Evolutionary conservation across 2,888 invertebrate genomes (phyloP), one percentile per base, ranked within the genome.

Genomic region (Drepana falcataria): DNA sequence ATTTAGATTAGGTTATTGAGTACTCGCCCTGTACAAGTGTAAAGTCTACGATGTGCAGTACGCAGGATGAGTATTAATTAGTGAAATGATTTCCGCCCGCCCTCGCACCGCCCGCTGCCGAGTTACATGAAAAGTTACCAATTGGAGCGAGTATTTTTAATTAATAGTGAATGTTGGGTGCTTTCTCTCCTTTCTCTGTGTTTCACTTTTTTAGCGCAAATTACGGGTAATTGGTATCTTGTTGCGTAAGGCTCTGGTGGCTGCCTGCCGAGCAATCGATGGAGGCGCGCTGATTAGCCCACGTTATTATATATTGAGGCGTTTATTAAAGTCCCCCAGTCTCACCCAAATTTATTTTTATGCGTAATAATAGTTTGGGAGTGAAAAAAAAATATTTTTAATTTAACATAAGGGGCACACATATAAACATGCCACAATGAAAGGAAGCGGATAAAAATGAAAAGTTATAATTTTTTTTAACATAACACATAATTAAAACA

Each of bases 131-230:
- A 59, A 63, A 60, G 58, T 63, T 58, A 54, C 54, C 61, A 67
- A 65, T 61, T 65, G 64, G 68, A 67, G 71, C 71, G 69, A 55
- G 62, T 48, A 56, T 64, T 71, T 71, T 69, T 71, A 69, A 71
- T 71, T 67, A 71, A 65, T 65, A 55, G 57, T 57, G 53, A 53
- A 52, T 51, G 54, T 48, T 41, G 53, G 53, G 51, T 55, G 51
- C 47, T 47, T 21, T 51, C 49, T 51, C 51, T 51, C 35, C 48
- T 55, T 56, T 51, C 54, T 51, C 33, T 47, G 51, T 52, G 52
- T 53, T 47, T 37, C 9, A 2, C 35, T 40, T 40, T 53, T 52
- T 53, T 33, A 47, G 47, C 47, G 21, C 21, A 52, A 47, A 47
- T 52, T 35, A 52, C 47, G 35, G 47, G 47, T 52, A 48, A 53